Percentiles rank a stretch among this genome's conserved stretches.
These are phyloP conservation scores for Apocrypta bakeri DNA, from an alignment of 1,140 invertebrate species.

Conservation along the genomic window DNA sequence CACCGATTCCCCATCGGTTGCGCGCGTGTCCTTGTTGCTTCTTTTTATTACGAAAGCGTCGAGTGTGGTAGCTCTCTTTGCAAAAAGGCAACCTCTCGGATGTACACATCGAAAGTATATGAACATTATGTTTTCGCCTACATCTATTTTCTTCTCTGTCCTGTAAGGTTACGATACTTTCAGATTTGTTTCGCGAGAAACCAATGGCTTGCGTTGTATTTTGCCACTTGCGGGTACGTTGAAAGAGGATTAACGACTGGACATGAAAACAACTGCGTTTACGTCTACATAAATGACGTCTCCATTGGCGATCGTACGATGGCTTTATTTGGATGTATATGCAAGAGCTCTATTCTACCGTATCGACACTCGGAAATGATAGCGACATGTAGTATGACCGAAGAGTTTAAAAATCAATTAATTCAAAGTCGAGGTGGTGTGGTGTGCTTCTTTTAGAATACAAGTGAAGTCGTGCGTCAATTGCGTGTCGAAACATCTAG, in stretches of 20 bases:
- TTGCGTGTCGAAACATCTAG: background rate
- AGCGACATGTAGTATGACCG: background rate
- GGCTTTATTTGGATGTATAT: constrained; percentile 3
- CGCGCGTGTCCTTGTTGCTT: background rate
- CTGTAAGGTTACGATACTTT: too few species aligned
- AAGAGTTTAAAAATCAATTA: background rate
- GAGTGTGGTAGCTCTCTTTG: background rate
- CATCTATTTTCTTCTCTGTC: too few species aligned
- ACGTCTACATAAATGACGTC: background rate
- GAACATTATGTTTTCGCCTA: too few species aligned
- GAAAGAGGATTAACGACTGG: too few species aligned
- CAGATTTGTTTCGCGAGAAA: too few species aligned
- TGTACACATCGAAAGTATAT: too few species aligned
- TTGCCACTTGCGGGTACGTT: too few species aligned
- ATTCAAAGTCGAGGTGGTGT: background rate
- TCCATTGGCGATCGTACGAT: background rate
- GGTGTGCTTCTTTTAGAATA: background rate
- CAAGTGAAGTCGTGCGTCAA: constrained; percentile 1
- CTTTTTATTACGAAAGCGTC: background rate
- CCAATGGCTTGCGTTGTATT: too few species aligned
- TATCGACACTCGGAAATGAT: background rate
- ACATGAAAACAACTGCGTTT: background rate
- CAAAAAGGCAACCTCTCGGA: too few species aligned
- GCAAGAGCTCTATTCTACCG: constrained; percentile 3
- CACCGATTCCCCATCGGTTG: too few species aligned